These are phyloP conservation scores for Oreochromis tanganicae DNA, from an alignment of 2,113 vertebrate genomes.

Conservation along the genomic window DNA sequence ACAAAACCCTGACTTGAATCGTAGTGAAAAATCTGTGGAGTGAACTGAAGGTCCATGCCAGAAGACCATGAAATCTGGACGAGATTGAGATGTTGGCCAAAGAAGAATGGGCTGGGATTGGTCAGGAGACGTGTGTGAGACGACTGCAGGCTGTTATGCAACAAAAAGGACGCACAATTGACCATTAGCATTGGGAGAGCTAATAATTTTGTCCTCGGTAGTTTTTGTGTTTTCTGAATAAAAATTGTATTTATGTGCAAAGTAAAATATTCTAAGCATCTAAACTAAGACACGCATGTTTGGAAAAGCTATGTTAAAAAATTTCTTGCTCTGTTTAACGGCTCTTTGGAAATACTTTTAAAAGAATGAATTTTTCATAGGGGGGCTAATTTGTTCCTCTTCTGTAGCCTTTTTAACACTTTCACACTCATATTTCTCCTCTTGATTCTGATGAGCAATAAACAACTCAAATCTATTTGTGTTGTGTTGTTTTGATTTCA, in stretches of 20 bases:
- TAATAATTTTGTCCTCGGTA: not conserved
- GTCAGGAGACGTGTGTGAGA: not conserved
- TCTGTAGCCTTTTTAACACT: not conserved
- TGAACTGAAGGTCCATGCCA: not conserved
- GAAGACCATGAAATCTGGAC: not conserved
- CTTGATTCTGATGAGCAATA: not conserved
- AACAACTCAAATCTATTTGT: not conserved
- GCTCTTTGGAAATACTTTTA: not conserved
- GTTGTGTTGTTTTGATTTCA: not conserved
- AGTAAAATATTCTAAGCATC: not conserved
- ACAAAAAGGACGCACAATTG: not conserved
- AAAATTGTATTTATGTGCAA: rapidly evolving
- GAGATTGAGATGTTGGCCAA: not conserved
- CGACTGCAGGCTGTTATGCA: not conserved
- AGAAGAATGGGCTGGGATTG: not conserved
- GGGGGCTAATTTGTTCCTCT: not conserved
- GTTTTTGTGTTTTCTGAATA: not conserved
- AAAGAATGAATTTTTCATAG: not conserved
- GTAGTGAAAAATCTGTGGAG: not conserved
- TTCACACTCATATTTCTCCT: not conserved
- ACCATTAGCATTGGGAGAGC: not conserved
- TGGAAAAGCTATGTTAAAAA: not conserved
- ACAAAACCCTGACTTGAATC: not conserved
- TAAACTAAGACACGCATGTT: not conserved
- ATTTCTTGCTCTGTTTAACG: not conserved